Conservation (phyloP, 2,113 vertebrate genomes). For the Ariopsis seemanni region DNA sequence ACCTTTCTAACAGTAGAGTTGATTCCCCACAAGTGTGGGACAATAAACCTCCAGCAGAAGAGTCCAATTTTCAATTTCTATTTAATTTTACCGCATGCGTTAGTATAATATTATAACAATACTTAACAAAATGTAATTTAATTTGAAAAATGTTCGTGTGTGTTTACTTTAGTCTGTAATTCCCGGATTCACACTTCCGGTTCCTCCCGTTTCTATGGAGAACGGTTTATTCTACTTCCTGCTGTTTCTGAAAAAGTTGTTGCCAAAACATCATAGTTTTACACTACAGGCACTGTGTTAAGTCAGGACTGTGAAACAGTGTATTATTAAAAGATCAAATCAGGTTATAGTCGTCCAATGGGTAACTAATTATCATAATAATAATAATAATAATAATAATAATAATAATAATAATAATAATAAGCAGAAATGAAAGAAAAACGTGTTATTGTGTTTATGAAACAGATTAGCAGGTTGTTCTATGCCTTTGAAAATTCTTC, state of each 20-base stretch:
- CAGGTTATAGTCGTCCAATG: not conserved
- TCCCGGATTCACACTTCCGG: not conserved
- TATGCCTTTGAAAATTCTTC: not conserved
- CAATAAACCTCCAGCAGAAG: too few relatives aligned
- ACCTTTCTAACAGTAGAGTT: too few relatives aligned
- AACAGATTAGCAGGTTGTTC: not conserved
- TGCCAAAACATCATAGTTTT: constrained; percentile 59
- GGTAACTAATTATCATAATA: not conserved
- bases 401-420: too few relatives aligned
- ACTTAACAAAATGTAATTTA: not conserved
- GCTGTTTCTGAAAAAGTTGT: not conserved
- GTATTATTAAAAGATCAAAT: not conserved
- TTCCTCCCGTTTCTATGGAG: not conserved
- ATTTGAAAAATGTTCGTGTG: not conserved
- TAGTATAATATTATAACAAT: not conserved
- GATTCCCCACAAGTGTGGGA: too few relatives aligned
- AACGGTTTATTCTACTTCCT: not conserved
- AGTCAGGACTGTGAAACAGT: not conserved
- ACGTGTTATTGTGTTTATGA: not conserved
- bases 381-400: too few relatives aligned
- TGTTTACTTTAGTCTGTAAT: not conserved
- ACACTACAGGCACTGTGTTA: not conserved
- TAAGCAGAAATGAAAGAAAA: too few relatives aligned
- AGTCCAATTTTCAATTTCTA: too few relatives aligned
- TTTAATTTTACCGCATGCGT: not conserved